Percentiles rank a stretch among this genome's conserved stretches.
phyloP scores from a whole-genome alignment of 2,888 invertebrate species.

The Nymphalis c-album region DNA sequence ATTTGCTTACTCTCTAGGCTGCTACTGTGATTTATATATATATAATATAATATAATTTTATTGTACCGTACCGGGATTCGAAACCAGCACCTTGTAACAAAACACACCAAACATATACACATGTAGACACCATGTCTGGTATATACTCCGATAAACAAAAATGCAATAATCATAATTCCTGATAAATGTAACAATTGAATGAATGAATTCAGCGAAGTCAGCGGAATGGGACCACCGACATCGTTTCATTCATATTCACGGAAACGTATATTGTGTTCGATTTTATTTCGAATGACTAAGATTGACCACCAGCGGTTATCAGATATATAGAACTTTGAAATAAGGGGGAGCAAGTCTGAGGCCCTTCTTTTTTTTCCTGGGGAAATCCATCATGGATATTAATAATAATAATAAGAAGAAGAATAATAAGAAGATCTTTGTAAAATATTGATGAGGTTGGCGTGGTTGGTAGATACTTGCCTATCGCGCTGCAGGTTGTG shows the following conservation, averaged over 20 bases:
- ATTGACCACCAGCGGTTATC: conserved; percentile 14
- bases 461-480: too few relatives aligned
- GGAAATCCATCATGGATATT: too few relatives aligned
- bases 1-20: too few relatives aligned
- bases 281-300: conserved; percentile 9
- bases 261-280: conserved; percentile 12
- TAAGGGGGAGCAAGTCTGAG: not conserved
- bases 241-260: conserved; percentile 24
- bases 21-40: too few relatives aligned
- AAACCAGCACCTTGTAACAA: too few relatives aligned
- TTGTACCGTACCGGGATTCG: not conserved
- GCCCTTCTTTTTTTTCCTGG: too few relatives aligned
- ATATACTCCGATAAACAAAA: not conserved
- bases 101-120: too few relatives aligned
- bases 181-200: conserved; percentile 24
- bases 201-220: conserved; percentile 26
- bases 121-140: not conserved
- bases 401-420: too few relatives aligned
- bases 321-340: not conserved
- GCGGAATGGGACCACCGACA: conserved; percentile 29
- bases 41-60: too few relatives aligned
- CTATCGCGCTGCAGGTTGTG: too few relatives aligned
- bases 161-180: conserved; percentile 5
- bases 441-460: too few relatives aligned
- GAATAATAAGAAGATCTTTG: too few relatives aligned